phyloP scores from a whole-genome alignment of 2,888 invertebrate genomes.

The Drosophila falleni region DNA sequence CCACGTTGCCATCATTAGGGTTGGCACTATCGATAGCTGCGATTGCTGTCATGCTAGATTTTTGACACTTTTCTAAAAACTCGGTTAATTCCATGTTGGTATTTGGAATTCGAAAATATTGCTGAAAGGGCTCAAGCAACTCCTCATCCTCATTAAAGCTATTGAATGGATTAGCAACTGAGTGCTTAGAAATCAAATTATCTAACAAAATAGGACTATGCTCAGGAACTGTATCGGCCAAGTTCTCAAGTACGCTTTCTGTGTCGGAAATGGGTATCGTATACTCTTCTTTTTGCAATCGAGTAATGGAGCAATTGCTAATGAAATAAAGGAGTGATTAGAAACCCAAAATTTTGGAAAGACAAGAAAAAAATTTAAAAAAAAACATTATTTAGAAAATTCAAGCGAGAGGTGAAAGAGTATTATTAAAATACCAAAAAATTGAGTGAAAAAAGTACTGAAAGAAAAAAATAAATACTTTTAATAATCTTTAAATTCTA shows the following conservation, averaged over 20 bases:
- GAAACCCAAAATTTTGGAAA: neutral
- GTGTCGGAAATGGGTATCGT: neutral
- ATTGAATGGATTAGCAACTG: neutral
- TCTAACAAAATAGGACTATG: neutral
- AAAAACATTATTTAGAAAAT: no score
- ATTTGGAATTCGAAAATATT: slow-evolving; percentile 12
- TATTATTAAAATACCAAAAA: no score
- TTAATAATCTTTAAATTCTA: no score
- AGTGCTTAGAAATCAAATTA: neutral
- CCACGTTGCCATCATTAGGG: slow-evolving; percentile 6
- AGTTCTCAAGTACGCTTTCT: slow-evolving; percentile 25
- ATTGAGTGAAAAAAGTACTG: no score
- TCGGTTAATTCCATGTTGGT: neutral
- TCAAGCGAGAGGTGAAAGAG: no score
- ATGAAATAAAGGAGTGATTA: neutral
- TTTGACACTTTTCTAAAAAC: neutral
- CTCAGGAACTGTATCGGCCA: slow-evolving; percentile 41
- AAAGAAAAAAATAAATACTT: no score
- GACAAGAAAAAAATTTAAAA: neutral
- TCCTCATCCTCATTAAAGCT: neutral
- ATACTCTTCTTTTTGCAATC: slow-evolving; percentile 32
- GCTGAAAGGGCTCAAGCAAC: slow-evolving; percentile 14
- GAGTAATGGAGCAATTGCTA: slow-evolving; percentile 45
- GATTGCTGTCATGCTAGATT: neutral
- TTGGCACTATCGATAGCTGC: neutral